These are phyloP conservation scores for Scolopax mira DNA, from an alignment of 2,113 vertebrate genomes.

Conservation along the genomic window DNA sequence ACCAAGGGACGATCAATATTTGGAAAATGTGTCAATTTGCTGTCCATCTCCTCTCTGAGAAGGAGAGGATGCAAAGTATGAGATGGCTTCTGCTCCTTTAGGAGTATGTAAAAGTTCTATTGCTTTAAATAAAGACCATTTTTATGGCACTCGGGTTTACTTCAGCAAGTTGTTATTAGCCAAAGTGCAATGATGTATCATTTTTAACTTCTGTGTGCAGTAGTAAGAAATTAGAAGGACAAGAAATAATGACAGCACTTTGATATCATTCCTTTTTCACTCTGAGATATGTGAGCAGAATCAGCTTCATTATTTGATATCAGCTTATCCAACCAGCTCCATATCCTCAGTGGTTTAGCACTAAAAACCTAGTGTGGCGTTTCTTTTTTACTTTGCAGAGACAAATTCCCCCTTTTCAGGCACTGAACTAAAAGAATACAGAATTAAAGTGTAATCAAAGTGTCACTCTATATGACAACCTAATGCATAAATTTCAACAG, in stretches of 20 bases:
- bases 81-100: background rate
- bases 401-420: background rate
- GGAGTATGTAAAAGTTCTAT: background rate
- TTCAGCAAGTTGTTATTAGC: background rate
- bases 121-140: background rate
- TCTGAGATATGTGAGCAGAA: background rate
- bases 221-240: background rate
- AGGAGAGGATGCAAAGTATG: background rate
- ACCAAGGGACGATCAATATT: background rate
- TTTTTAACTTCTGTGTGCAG: background rate
- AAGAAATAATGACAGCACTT: background rate
- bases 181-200: background rate
- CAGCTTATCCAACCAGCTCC: background rate
- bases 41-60: background rate
- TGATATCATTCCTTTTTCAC: background rate
- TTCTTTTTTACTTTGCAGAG: background rate
- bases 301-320: background rate
- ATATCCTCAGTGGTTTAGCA: background rate
- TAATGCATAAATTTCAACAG: background rate
- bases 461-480: background rate
- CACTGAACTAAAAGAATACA: background rate
- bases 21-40: background rate
- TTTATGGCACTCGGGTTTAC: background rate
- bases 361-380: background rate
- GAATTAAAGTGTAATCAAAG: background rate